Percentiles rank a stretch among this genome's conserved stretches.
These are phyloP conservation scores for Centroberyx gerrardi DNA, from an alignment of 2,797 vertebrate species.

Conservation along the genomic window DNA sequence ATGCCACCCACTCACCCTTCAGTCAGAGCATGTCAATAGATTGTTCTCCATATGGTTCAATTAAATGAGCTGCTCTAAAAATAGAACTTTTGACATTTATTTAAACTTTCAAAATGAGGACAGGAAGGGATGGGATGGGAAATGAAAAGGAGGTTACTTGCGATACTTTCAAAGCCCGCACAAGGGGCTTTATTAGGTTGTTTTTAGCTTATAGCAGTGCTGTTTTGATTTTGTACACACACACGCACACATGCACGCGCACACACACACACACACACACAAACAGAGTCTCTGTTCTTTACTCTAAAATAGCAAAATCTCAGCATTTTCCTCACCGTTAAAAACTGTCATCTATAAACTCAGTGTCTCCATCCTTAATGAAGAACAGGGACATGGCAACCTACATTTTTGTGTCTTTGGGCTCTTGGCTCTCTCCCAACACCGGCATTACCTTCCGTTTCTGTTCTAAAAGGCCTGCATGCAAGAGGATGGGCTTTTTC, in stretches of 20 bases:
- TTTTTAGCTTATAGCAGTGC: conserved; percentile 36
- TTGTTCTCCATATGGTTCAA: conserved; percentile 67
- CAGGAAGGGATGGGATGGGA: conserved; percentile 37
- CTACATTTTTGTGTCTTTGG: conserved; percentile 79
- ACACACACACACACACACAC: conserved; percentile 22
- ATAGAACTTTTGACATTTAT: conserved; percentile 70
- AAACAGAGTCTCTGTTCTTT: background rate
- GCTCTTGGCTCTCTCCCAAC: conserved; percentile 68
- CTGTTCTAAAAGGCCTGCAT: conserved; percentile 61
- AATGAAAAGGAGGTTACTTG: conserved; percentile 19
- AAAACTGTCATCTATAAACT: conserved; percentile 45
- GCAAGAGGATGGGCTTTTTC: conserved; percentile 58
- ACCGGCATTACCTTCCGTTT: conserved; percentile 68
- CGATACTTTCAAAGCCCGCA: conserved; percentile 46
- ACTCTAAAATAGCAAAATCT: conserved; percentile 23
- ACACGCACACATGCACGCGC: background rate
- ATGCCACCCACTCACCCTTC: conserved; percentile 75
- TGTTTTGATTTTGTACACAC: conserved; percentile 13
- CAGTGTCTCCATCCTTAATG: conserved; percentile 24
- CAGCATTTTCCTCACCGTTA: background rate
- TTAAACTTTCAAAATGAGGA: conserved; percentile 63
- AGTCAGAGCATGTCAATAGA: conserved; percentile 73
- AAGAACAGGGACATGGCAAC: conserved; percentile 74
- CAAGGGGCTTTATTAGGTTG: conserved; percentile 13
- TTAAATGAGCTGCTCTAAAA: conserved; percentile 66